Base-by-base conservation (phyloP, 2,113 vertebrate species). In the Dendropsophus ebraccatus region DNA sequence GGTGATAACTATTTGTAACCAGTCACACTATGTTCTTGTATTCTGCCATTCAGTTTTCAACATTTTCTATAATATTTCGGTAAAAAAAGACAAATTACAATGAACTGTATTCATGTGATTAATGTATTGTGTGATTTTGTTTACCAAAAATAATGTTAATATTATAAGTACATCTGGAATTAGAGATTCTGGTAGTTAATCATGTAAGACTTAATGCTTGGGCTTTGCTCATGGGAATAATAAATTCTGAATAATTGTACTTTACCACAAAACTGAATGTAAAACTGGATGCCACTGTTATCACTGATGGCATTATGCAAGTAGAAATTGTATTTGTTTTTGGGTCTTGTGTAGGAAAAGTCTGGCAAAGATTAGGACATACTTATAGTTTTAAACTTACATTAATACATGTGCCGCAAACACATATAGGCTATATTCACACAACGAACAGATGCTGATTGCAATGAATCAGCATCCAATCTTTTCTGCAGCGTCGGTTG, bases 181-280 rank as follows among this genome's bases (percentile, higher is more conserved):
- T 8, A n/a, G 9, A 60, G 58, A n/a, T 60, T 11, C 9, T 60
- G n/a, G 58, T 60, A 60, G 58, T 60, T 60, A 60, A 60, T 60
- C 58, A 60, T n/a, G 1, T 1, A 60, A 60, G n/a, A 60, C 11
- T n/a, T 60, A 25, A 60, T 60, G 58, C 58, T 60, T 5, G 23
- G 58, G n/a, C 8, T 25, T 23, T 60, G 58, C 8, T 10, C 58
- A 10, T 11, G 58, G 58, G 58, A 60, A 25, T 25, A 60, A 60
- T 60, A 60, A 60, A 60, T 60, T n/a, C 16, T 60, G n/a, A 60
- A 60, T n/a, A 60, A 60, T 60, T 60, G 58, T 25, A 60, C 58
- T 60, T n/a, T 60, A 25, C 8, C 2, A 23, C 5, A 56, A 56
- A 56, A 56, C 2, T 23, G 19, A n/a, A n/a, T 60, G n/a, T 60